Conservation (phyloP, 2,113 vertebrate species). For the Aegotheles bennettii region DNA sequence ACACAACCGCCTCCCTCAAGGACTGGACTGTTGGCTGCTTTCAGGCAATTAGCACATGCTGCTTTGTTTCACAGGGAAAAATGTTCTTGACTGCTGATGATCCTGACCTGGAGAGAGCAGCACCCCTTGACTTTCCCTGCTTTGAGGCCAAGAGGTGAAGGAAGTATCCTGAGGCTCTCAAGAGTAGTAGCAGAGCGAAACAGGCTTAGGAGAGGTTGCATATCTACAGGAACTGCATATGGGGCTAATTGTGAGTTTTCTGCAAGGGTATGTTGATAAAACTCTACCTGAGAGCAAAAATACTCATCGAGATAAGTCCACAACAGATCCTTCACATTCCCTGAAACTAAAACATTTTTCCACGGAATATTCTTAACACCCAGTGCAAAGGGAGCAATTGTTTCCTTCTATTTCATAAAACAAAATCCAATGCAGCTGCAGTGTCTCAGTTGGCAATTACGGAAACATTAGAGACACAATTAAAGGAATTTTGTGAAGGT, state of each 20-base stretch:
- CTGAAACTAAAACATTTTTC: neutral
- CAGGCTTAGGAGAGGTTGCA: neutral
- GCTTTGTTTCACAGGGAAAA: neutral
- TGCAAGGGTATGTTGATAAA: accelerated
- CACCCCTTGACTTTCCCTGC: neutral
- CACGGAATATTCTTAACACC: neutral
- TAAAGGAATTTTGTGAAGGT: neutral
- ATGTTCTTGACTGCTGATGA: neutral
- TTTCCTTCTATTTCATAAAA: neutral
- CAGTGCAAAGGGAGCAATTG: neutral
- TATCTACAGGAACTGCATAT: neutral
- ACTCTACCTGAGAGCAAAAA: neutral
- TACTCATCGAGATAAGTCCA: neutral
- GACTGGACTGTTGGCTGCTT: neutral
- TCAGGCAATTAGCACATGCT: neutral
- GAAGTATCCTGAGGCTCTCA: neutral
- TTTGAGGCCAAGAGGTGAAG: accelerated
- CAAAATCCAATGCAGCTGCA: neutral
- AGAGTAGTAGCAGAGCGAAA: neutral
- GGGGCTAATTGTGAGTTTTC: neutral
- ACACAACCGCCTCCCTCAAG: neutral
- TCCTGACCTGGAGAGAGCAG: accelerated
- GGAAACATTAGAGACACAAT: neutral
- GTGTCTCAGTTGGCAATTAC: neutral
- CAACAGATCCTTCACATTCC: neutral